A percentile compares a stretch with the other conserved stretches of the same genome.
These are phyloP conservation scores for Poecilus cupreus DNA, from an alignment of 2,888 invertebrate species.

Conservation along the genomic window DNA sequence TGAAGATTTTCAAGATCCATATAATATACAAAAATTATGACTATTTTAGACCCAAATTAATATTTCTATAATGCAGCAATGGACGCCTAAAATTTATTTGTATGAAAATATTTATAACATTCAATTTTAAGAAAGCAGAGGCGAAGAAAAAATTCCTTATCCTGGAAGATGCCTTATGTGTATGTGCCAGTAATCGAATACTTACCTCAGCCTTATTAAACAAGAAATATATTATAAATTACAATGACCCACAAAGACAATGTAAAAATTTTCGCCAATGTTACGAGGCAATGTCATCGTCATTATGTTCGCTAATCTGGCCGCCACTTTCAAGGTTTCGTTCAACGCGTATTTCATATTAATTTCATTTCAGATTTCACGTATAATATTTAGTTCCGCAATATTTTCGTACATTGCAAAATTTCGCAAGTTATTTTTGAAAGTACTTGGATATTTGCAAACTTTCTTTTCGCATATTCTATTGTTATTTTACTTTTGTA, in stretches of 20 bases:
- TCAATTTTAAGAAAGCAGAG: too few relatives aligned
- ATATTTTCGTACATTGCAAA: neutral
- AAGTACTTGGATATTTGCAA: neutral
- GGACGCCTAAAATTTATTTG: too few relatives aligned
- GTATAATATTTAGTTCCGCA: neutral
- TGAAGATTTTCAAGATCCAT: too few relatives aligned
- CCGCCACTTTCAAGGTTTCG: slow-evolving; percentile 9
- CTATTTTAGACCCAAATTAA: too few relatives aligned
- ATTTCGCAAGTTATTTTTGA: slow-evolving; percentile 22
- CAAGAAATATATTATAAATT: neutral
- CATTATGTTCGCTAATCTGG: neutral
- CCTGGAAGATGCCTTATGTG: too few relatives aligned
- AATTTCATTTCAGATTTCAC: neutral
- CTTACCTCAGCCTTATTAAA: too few relatives aligned
- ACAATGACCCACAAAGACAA: neutral
- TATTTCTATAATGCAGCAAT: too few relatives aligned
- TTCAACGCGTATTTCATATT: neutral
- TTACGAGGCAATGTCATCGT: neutral
- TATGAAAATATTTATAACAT: too few relatives aligned
- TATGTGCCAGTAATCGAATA: too few relatives aligned
- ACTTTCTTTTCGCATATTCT: slow-evolving; percentile 7
- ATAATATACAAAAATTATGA: too few relatives aligned
- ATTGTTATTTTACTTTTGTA: neutral
- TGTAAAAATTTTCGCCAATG: neutral
- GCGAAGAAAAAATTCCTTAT: too few relatives aligned